These are phyloP conservation scores for Procavia capensis DNA, from an alignment of 2,113 vertebrate species.

Conservation along the genomic window DNA sequence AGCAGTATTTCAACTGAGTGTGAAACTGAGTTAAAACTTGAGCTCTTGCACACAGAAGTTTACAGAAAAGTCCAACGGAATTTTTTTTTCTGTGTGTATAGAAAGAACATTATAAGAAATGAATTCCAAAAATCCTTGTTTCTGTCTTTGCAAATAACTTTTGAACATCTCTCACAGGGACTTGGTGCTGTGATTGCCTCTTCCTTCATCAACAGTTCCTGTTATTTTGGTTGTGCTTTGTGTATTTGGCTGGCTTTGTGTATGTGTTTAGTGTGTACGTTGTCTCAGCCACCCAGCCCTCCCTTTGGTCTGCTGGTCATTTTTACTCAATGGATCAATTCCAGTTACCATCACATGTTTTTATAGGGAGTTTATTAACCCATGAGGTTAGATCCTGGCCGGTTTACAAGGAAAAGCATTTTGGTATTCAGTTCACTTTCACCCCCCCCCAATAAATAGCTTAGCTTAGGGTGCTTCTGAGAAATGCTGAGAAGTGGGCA, in stretches of 20 bases:
- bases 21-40: neutral
- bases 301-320: neutral
- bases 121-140: neutral
- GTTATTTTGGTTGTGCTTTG: neutral
- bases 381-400: neutral
- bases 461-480: neutral
- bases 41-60: neutral
- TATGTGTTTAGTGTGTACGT: neutral
- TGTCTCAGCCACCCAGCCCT: neutral
- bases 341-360: neutral
- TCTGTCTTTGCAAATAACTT: neutral
- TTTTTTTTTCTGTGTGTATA: neutral
- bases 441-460: neutral
- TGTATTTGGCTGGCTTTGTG: neutral
- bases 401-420: neutral
- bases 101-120: neutral
- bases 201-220: neutral
- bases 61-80: neutral
- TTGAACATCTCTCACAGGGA: neutral
- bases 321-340: neutral
- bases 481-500: neutral
- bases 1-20: neutral
- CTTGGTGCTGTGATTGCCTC: neutral
- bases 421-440: conserved; percentile 3
- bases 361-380: neutral